Base-by-base conservation (phyloP, 2,113 vertebrate species). In the Cryptoleucopteryx plumbea region DNA sequence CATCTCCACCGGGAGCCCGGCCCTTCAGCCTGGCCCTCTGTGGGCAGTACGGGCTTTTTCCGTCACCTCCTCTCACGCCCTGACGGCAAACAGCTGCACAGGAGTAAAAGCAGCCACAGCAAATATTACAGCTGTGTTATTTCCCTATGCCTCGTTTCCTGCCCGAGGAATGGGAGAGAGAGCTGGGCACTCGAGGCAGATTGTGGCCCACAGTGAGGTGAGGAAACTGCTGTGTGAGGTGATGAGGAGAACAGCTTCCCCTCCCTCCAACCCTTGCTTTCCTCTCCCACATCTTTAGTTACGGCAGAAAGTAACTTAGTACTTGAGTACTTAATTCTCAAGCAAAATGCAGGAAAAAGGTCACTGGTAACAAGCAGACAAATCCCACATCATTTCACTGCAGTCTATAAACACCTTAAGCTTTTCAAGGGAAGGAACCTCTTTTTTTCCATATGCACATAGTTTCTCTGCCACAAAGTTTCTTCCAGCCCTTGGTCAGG, bases 31-130 rank as follows among this genome's bases (percentile, higher is more conserved):
- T 9, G n/a, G 43, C 10, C 25, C 19, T 22, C 50, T 3, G 0
- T 34, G 40, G 23, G 1, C 8, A 4, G 6, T 10, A 16, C 11
- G 0, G 0, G 13, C 26, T 48, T 36, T 9, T 40, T 13, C 66
- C 4, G 1, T 19, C 14, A 1, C 16, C 32, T 26, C 45, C 43
- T 42, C 6, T 16, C n/a, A 2, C 9, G 3, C 21, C 27, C 47
- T 6, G 22, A 10, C 3, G 7, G 27, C 65, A 27, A 32, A 38
- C 6, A 4, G 29, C 10, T 34, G 40, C 31, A 7, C 29, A 16
- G 48, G 40, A 40, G 2, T 15, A 26, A 29, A 63, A 17, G 3
- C 52, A 45, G 32, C 21, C 17, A 8, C 10, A 18, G 31, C 16
- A 21, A 63, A 36, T 12, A 0, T 14, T 43, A 4, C 8, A 15